phyloP scores from a whole-genome alignment of 2,888 invertebrate species.

The Dendrolimus houi region DNA sequence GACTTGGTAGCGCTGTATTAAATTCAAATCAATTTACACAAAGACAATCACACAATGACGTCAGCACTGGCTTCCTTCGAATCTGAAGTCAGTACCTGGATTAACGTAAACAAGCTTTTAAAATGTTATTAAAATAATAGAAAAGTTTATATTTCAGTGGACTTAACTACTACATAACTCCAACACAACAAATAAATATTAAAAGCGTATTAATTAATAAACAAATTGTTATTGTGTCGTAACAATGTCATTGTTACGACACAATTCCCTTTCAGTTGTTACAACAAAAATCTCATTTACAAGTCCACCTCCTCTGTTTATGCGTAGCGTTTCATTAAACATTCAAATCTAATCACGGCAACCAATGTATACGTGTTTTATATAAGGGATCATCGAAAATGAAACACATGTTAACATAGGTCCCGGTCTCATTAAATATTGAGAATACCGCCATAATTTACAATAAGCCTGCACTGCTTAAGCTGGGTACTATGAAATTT shows the following conservation, averaged over 20 bases:
- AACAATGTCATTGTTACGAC: background rate
- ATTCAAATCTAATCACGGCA: conserved; percentile 18
- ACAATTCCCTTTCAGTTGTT: background rate
- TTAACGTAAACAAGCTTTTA: no score
- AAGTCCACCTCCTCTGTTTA: background rate
- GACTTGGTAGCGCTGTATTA: no score
- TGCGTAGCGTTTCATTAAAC: conserved; percentile 20
- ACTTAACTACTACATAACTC: no score
- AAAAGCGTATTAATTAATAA: no score
- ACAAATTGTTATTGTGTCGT: no score
- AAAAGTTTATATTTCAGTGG: no score
- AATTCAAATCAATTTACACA: no score
- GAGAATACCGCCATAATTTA: conserved; percentile 49
- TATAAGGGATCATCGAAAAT: conserved; percentile 17
- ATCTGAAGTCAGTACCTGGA: no score
- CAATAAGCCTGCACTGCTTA: conserved; percentile 50
- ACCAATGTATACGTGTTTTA: conserved; percentile 13
- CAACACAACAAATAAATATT: no score
- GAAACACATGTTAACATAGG: conserved; percentile 41
- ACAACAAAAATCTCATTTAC: background rate
- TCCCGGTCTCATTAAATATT: conserved; percentile 51
- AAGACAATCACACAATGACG: no score
- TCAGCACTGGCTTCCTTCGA: no score
- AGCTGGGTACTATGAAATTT: conserved; percentile 63
- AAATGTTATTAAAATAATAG: no score